Evolutionary conservation across 1,140 invertebrate species (phyloP).

Genomic region (Ostrea edulis): DNA sequence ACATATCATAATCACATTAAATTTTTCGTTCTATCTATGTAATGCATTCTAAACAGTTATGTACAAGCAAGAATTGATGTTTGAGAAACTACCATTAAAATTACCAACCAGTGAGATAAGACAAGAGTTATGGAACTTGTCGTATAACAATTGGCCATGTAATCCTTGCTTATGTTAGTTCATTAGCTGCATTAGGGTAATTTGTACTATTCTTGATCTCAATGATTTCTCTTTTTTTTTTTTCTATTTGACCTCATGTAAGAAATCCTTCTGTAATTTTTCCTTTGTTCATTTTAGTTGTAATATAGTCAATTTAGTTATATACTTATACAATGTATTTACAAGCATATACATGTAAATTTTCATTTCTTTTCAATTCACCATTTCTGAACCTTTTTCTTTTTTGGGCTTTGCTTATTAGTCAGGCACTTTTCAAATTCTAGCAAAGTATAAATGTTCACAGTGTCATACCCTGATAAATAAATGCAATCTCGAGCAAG

Average conservation of each 20-base stretch:
- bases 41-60: not conserved
- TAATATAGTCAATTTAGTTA: constrained; percentile 23
- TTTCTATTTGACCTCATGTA: constrained; percentile 21
- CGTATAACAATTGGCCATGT: not conserved
- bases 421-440: constrained; percentile 15
- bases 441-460: not conserved
- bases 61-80: not conserved
- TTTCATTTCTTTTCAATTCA: constrained; percentile 8
- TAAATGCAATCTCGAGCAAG: constrained; percentile 8
- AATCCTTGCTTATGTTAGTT: constrained; percentile 10
- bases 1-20: constrained; percentile 11
- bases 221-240: constrained; percentile 2
- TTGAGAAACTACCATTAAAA: not conserved
- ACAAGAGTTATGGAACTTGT: constrained; percentile 12
- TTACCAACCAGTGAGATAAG: not conserved
- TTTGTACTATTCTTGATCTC: constrained; percentile 27
- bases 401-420: constrained; percentile 4
- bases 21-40: not conserved
- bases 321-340: constrained; percentile 39
- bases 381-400: constrained; percentile 18
- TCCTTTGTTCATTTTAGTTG: constrained; percentile 35
- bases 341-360: constrained; percentile 28
- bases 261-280: constrained; percentile 19
- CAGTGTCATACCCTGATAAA: not conserved
- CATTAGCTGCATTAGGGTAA: constrained; percentile 22